Evolutionary conservation across 2,113 vertebrate species (phyloP).

Genomic region (Phalacrocorax brasilianus): DNA sequence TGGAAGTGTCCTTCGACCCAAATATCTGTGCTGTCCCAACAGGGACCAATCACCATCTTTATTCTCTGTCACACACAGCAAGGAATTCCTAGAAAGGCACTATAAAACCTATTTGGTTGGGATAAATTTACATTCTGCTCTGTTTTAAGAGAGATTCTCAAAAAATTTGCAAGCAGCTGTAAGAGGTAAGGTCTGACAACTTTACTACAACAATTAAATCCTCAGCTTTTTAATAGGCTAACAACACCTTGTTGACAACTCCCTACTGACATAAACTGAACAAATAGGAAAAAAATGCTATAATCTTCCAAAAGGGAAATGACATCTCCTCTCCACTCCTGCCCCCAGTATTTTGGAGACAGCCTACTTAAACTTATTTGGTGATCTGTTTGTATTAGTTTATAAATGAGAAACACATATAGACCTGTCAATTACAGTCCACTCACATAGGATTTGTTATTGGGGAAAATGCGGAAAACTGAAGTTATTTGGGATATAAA

Average conservation of each 20-base stretch:
- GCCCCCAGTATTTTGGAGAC: background rate
- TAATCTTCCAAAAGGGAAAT: background rate
- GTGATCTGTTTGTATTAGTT: background rate
- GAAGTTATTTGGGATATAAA: background rate
- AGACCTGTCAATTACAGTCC: background rate
- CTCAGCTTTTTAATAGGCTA: background rate
- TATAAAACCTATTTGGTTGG: background rate
- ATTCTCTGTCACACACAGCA: background rate
- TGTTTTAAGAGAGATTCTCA: background rate
- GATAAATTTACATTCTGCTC: background rate
- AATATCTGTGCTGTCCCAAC: background rate
- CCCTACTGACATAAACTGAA: background rate
- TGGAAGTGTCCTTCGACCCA: background rate
- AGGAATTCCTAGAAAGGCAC: background rate
- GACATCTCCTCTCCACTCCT: background rate
- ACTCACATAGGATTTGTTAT: background rate
- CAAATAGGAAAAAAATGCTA: background rate
- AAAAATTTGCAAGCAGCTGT: background rate
- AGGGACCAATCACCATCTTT: background rate
- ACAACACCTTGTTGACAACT: rapidly evolving
- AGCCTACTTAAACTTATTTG: background rate
- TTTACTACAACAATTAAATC: background rate
- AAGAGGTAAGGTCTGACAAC: background rate
- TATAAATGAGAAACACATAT: background rate
- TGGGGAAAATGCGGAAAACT: background rate